phyloP scores from a whole-genome alignment of 1,140 invertebrate genomes.

The Himalopsyche phryganea region DNA sequence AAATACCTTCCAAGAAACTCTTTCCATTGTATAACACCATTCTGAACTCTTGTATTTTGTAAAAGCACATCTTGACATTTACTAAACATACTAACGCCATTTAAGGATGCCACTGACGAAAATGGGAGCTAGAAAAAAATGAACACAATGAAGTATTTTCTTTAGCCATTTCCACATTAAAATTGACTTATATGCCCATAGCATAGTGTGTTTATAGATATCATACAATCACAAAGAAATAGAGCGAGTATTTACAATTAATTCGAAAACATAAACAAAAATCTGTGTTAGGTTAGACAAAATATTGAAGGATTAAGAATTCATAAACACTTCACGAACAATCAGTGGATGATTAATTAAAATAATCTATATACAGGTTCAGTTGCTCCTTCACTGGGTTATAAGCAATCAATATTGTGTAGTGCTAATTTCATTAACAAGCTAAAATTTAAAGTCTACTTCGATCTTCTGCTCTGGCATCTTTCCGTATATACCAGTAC shows the following conservation, averaged over 20 bases:
- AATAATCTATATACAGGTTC: no score
- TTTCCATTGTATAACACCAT: constrained; percentile 64
- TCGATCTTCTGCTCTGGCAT: no score
- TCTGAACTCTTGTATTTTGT: constrained; percentile 58
- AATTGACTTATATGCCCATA: neutral
- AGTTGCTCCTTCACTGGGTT: no score
- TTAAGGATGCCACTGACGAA: constrained; percentile 65
- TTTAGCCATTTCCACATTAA: neutral
- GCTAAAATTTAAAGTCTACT: no score
- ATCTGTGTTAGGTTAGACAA: neutral
- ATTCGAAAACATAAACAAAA: neutral
- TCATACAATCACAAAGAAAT: neutral
- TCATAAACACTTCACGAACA: no score
- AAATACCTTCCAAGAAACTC: constrained; percentile 61
- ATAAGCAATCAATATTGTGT: no score
- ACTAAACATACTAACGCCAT: constrained; percentile 70
- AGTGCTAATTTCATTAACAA: no score
- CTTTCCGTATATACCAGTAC: neutral
- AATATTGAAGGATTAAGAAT: neutral
- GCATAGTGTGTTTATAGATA: neutral
- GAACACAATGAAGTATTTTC: neutral
- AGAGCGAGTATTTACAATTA: neutral
- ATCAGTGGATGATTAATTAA: no score
- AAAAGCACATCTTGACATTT: constrained; percentile 61
- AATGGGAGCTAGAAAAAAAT: constrained; percentile 61